Evolutionary conservation across 2,888 invertebrate genomes (phyloP).

Genomic region (Diarsia mendica): DNA sequence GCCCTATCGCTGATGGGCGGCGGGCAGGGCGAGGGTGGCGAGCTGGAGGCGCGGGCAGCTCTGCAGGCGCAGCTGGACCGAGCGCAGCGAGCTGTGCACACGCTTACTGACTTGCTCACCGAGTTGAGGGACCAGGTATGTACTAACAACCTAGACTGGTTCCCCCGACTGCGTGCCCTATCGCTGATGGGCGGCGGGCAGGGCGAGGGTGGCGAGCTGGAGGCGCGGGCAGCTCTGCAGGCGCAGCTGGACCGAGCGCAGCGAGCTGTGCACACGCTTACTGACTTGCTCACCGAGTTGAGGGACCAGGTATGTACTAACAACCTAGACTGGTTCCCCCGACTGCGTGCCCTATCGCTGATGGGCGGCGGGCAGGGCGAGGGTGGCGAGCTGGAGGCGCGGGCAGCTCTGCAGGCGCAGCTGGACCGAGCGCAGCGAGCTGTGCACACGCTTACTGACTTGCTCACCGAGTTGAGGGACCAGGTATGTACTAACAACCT

Average conservation of each 20-base stretch:
- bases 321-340: too few species aligned
- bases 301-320: slow-evolving; percentile 19
- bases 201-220: slow-evolving; percentile 98
- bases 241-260: slow-evolving; percentile 96
- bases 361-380: slow-evolving; percentile 98
- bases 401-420: slow-evolving; percentile 93
- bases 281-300: slow-evolving; percentile 93
- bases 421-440: slow-evolving; percentile 94
- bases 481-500: slow-evolving; percentile 5
- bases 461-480: slow-evolving; percentile 90
- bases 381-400: slow-evolving; percentile 97
- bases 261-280: slow-evolving; percentile 93
- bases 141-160: too few species aligned
- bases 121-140: slow-evolving; percentile 29
- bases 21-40: slow-evolving; percentile 98
- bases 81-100: slow-evolving; percentile 94
- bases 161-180: slow-evolving; percentile 99
- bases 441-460: slow-evolving; percentile 95
- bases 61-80: slow-evolving; percentile 93
- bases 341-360: slow-evolving; percentile 99
- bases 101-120: slow-evolving; percentile 96
- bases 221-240: slow-evolving; percentile 93
- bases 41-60: slow-evolving; percentile 96
- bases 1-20: slow-evolving; percentile 99
- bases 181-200: slow-evolving; percentile 98